phyloP scores from a whole-genome alignment of 64 coral and sea anemone species.

The Pachyseris speciosa region DNA sequence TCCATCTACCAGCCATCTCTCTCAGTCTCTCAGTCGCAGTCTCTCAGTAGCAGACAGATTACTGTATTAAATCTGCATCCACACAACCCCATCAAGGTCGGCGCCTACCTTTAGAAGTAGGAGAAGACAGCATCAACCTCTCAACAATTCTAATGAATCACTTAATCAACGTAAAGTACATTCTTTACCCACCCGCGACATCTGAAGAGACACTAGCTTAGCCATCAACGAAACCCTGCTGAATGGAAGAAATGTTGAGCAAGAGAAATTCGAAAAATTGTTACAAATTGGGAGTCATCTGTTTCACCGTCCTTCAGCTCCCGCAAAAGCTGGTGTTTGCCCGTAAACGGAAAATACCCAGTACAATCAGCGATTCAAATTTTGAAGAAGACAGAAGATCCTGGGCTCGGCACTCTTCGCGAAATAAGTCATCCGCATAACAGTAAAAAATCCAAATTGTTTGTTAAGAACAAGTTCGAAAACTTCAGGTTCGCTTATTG shows the following conservation, averaged over 20 bases:
- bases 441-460: too few species aligned
- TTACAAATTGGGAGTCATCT: background rate
- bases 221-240: background rate
- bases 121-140: background rate
- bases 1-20: too few species aligned
- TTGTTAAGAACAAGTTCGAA: too few species aligned
- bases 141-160: background rate
- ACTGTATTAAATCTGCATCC: too few species aligned
- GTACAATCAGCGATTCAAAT: conserved; percentile 3
- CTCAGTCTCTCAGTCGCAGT: too few species aligned
- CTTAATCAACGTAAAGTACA: background rate
- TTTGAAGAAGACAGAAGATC: conserved; percentile 20
- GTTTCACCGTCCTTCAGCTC: background rate
- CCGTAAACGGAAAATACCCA: background rate
- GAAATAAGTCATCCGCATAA: conserved; percentile 14
- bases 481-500: too few species aligned
- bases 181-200: background rate
- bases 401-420: background rate
- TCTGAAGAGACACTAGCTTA: background rate
- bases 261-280: background rate
- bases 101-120: too few species aligned
- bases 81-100: too few species aligned
- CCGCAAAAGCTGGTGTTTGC: background rate
- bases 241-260: background rate
- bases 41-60: too few species aligned